Conservation (phyloP, 2,113 vertebrate genomes). For the Pica pica region DNA sequence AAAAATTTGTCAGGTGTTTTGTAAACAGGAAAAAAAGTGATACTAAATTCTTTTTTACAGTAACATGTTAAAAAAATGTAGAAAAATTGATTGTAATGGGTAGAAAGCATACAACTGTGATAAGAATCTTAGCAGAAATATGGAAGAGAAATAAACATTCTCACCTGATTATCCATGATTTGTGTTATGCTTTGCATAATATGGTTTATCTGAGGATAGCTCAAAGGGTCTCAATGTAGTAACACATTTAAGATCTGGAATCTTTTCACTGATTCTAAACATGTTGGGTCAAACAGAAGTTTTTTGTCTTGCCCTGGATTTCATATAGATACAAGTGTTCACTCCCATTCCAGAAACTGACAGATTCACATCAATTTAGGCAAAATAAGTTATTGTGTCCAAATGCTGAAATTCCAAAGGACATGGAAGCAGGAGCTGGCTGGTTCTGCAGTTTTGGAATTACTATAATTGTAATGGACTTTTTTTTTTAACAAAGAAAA, state of each 20-base stretch:
- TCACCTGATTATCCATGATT: not conserved
- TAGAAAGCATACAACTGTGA: not conserved
- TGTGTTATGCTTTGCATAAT: not conserved
- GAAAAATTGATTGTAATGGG: not conserved
- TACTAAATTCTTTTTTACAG: not conserved
- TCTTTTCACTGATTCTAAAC: not conserved
- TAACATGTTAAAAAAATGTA: not conserved
- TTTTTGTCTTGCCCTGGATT: not conserved
- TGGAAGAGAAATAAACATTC: not conserved
- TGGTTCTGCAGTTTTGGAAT: not conserved
- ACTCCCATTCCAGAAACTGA: not conserved
- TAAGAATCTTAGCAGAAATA: not conserved
- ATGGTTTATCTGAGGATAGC: not conserved
- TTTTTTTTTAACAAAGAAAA: not conserved
- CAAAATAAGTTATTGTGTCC: not conserved
- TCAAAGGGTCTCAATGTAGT: not conserved
- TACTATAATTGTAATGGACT: not conserved
- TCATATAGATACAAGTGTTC: not conserved
- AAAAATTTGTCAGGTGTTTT: not conserved
- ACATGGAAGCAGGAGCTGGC: not conserved
- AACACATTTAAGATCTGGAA: not conserved
- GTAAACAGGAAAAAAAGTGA: not conserved
- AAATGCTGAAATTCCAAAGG: not conserved
- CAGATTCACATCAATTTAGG: not conserved
- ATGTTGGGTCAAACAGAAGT: not conserved